Base-by-base conservation (phyloP, 2,797 vertebrate genomes). In the Sebastes taczanowskii region DNA sequence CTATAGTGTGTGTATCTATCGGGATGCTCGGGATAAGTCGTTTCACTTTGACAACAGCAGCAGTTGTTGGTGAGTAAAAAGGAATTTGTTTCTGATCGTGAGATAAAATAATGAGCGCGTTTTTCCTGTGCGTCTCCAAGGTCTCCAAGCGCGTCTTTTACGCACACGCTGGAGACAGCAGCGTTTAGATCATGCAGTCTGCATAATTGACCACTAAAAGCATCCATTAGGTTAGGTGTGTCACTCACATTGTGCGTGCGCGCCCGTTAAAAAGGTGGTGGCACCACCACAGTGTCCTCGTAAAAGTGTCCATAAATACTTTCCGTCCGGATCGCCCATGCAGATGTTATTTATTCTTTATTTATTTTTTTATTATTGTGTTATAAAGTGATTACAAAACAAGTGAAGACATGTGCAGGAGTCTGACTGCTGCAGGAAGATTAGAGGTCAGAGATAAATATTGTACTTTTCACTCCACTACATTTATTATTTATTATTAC, bases 1-100 rank as follows among this genome's bases (percentile, higher is more conserved):
- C 27, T 18, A 5, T 6, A 27, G 74, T 7, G 81, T 42, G 2
- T 42, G 0, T 42, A 42, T 42, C 38, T 42, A 16, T 29, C 82
- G 85, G 72, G 89, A 94, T 94, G 92, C 83, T 69, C 49, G 49
- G 38, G 59, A 56, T n/a, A 7, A 72, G 46, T 27, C 83, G 4
- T 77, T 73, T 86, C 74, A 53, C 69, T 55, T 60, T 88, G 80
- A 84, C 86, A 74, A 6, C 89, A 52, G 65, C 25, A 22, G 56
- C 89, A 38, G 71, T 83, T 29, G 34, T 53, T 18, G 91, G 94
- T 95, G 70, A 93, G 94, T 94, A 53, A 74, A 8, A 8, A 5
- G 11, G 4, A 6, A n/a, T 67, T 27, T 53, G 13, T 32, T 30
- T 46, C 4, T n/a, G 25, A 11, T 70, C 20, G 3, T 11, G 1